These are phyloP conservation scores for Arothron firmamentum DNA, from an alignment of 2,113 vertebrate genomes.

Conservation along the genomic window DNA sequence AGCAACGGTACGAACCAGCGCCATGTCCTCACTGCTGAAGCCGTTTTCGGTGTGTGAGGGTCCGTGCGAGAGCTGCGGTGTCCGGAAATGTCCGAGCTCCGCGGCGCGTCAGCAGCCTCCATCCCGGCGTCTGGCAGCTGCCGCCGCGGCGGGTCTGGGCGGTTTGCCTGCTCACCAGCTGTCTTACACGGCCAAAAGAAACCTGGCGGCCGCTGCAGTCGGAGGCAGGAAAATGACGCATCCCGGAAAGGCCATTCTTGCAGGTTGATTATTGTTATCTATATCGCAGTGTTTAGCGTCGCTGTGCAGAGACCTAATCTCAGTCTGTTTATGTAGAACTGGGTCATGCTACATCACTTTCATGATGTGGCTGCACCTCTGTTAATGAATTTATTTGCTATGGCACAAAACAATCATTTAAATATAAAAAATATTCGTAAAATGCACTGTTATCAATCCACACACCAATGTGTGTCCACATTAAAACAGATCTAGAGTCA, in stretches of 20 bases:
- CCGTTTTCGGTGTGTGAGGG: conserved; percentile 69
- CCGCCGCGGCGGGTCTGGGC: conserved; percentile 13
- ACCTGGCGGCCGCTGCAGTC: conserved; percentile 62
- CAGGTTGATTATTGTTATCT: conserved; percentile 58
- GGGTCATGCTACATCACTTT: conserved; percentile 52
- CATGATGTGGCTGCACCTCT: not conserved
- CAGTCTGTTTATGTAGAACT: conserved; percentile 51
- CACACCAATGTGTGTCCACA: too few relatives aligned
- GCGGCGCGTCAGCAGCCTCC: conserved; percentile 33
- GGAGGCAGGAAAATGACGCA: conserved; percentile 71
- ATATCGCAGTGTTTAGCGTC: not conserved
- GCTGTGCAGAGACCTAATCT: too few relatives aligned
- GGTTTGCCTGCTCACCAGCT: conserved; percentile 28
- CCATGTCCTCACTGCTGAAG: conserved; percentile 73
- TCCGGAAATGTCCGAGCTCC: conserved; percentile 43
- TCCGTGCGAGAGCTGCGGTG: conserved; percentile 56
- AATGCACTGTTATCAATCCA: too few relatives aligned
- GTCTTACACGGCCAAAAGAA: conserved; percentile 56
- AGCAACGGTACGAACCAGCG: not conserved
- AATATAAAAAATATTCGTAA: not conserved
- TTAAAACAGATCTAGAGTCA: too few relatives aligned
- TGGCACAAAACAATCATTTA: not conserved
- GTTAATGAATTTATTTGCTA: not conserved
- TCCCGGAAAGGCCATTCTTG: conserved; percentile 75
- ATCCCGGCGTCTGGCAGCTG: conserved; percentile 26